Conservation (phyloP, 2,888 invertebrate genomes). For the Pristionchus japonicus region DNA sequence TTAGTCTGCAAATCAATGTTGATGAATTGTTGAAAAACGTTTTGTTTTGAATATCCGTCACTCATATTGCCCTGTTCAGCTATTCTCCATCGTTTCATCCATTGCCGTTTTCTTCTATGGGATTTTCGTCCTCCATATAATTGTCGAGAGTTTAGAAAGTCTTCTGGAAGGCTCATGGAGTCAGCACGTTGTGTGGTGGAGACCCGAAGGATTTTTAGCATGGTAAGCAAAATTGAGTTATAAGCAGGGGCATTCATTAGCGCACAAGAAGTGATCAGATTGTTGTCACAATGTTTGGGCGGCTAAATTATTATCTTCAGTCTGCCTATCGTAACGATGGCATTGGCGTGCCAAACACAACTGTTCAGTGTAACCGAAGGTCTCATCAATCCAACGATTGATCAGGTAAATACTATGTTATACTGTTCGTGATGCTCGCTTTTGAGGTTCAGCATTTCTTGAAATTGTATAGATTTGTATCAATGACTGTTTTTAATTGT, state of each 20-base stretch:
- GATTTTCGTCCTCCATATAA: slow-evolving; percentile 80
- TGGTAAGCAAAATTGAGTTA: too few species aligned
- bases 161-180: slow-evolving; percentile 64
- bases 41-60: not conserved
- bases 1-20: too few species aligned
- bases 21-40: too few species aligned
- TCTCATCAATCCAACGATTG: slow-evolving; percentile 82
- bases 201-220: slow-evolving; percentile 61
- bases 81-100: slow-evolving; percentile 81
- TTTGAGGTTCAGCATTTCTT: too few species aligned
- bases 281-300: too few species aligned
- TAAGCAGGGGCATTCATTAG: too few species aligned
- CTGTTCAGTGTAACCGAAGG: slow-evolving; percentile 85
- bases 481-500: too few species aligned
- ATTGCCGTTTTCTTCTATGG: slow-evolving; percentile 87
- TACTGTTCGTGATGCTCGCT: too few species aligned
- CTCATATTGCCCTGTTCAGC: not conserved
- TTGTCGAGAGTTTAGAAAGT: slow-evolving; percentile 59
- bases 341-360: slow-evolving; percentile 95
- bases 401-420: too few species aligned
- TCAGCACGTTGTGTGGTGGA: slow-evolving; percentile 65
- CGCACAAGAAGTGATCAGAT: too few species aligned
- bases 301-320: slow-evolving; percentile 31
- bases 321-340: slow-evolving; percentile 95
- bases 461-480: too few species aligned